Evolutionary conservation across 1,140 invertebrate species (phyloP).

Genomic region (Cotesia glomerata): DNA sequence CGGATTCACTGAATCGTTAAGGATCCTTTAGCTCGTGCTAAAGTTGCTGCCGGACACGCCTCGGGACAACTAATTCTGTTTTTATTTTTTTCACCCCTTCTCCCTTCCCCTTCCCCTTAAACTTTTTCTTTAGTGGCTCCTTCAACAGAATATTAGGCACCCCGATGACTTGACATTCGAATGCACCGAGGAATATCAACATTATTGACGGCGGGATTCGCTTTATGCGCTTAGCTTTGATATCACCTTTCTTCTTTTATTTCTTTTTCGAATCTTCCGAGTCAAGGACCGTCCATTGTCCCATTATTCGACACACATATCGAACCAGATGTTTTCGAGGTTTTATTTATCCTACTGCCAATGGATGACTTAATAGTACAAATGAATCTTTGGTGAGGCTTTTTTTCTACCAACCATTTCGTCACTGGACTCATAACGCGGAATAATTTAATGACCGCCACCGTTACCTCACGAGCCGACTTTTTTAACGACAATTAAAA

Average conservation of each 20-base stretch:
- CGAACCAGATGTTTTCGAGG: conserved; percentile 8
- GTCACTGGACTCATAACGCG: conserved; percentile 43
- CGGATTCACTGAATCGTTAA: conserved; percentile 54
- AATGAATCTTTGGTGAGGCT: conserved; percentile 25
- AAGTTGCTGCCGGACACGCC: conserved; percentile 17
- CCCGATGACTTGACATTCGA: conserved; percentile 21
- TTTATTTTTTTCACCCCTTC: not conserved
- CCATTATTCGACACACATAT: not conserved
- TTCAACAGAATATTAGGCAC: not conserved
- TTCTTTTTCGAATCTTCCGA: not conserved
- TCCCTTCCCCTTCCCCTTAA: not conserved
- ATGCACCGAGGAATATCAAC: conserved; percentile 8
- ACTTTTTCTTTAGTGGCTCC: not conserved
- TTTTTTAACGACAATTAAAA: not conserved
- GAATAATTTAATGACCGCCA: conserved; percentile 57
- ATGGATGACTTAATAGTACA: not conserved
- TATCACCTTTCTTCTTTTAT: not conserved
- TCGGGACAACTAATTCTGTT: conserved; percentile 6
- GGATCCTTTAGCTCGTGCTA: not conserved
- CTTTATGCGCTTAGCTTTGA: too few relatives aligned
- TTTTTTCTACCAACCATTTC: conserved; percentile 36
- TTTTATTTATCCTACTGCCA: not conserved
- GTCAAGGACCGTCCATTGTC: not conserved
- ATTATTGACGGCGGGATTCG: conserved; percentile 9
- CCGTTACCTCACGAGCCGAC: not conserved